These are phyloP conservation scores for Junonia oenone DNA, from an alignment of 2,888 invertebrate genomes.

Conservation along the genomic window DNA sequence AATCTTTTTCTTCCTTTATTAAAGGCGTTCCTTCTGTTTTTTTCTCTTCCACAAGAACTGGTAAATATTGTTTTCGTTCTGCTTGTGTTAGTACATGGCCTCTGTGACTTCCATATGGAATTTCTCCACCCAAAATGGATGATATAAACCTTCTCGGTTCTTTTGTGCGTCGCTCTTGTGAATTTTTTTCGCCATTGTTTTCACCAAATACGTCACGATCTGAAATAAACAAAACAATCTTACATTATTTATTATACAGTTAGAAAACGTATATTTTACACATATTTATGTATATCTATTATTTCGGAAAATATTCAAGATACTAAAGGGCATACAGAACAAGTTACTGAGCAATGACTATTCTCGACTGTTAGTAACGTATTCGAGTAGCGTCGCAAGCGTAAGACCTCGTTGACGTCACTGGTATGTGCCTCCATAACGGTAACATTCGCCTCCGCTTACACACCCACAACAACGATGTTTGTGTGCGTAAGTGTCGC, in stretches of 20 bases:
- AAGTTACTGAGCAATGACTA: slow-evolving; percentile 41
- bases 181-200: slow-evolving; percentile 46
- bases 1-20: slow-evolving; percentile 83
- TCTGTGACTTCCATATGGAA: slow-evolving; percentile 88
- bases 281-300: not conserved
- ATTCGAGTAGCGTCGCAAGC: slow-evolving; percentile 66
- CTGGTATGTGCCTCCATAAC: slow-evolving; percentile 78
- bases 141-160: slow-evolving; percentile 85
- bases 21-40: slow-evolving; percentile 73
- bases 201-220: slow-evolving; percentile 77
- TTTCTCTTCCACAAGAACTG: slow-evolving; percentile 78
- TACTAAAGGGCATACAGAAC: slow-evolving; percentile 4
- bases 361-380: slow-evolving; percentile 60
- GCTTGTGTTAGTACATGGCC: slow-evolving; percentile 89
- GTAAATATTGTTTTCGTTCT: slow-evolving; percentile 88
- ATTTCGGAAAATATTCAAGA: not conserved
- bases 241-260: not conserved
- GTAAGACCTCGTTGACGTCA: slow-evolving; percentile 75
- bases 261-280: not conserved
- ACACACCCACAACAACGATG: slow-evolving; percentile 44
- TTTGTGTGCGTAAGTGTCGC: slow-evolving; percentile 36
- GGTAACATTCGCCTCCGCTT: slow-evolving; percentile 72
- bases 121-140: slow-evolving; percentile 88
- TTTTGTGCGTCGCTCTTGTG: slow-evolving; percentile 59
- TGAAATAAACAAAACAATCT: slow-evolving; percentile 47